Base-by-base conservation (phyloP, 2,113 vertebrate species). In the Raja brachyura region DNA sequence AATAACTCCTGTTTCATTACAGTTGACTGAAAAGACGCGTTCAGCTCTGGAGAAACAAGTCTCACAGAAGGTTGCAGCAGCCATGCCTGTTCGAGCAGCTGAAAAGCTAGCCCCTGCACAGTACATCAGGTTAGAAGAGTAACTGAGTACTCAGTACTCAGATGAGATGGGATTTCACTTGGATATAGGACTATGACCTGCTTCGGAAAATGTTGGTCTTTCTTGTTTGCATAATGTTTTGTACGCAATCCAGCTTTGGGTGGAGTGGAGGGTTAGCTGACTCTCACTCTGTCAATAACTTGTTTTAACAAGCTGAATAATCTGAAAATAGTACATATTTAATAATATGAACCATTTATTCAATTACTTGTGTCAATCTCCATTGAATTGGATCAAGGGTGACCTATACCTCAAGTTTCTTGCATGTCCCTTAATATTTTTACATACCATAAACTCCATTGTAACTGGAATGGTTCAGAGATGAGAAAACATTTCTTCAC, bases 21-120 rank as follows among this genome's bases (percentile, higher is more conserved):
- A 99, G 99, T 97, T 99, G 93, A 99, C 99, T 93, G 99, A 99
- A 94, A 99, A 99, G 95, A 99, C 99, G 2, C 97, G 98, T 54
- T 95, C 96, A 93, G 98, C 99, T 33, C 95, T 99, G 94, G 97
- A 98, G 83, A 99, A 99, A 93, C 98, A 98, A 1, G 98, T 99
- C 0, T 99, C 98, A 0, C 98, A 99, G 93, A 99, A 99, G 95
- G 98, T 99, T 8, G 98, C 98, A 10, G 99, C 99, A n/a, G 98
- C 98, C 93, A 99, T 99, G 99, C 99, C 99, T 14, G 99, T 99
- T 93, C 96, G 99, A 95, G 98, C 99, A 85, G 99, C 99, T 90
- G 99, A 99, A 95, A 99, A 99, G 94, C 97, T 98, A 92, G 99
- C 98, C 93, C 98, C 98, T 83, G 98, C 99, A 48, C 99, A 99